Base-by-base conservation (phyloP, 2,113 vertebrate genomes). In the Podarcis muralis region DNA sequence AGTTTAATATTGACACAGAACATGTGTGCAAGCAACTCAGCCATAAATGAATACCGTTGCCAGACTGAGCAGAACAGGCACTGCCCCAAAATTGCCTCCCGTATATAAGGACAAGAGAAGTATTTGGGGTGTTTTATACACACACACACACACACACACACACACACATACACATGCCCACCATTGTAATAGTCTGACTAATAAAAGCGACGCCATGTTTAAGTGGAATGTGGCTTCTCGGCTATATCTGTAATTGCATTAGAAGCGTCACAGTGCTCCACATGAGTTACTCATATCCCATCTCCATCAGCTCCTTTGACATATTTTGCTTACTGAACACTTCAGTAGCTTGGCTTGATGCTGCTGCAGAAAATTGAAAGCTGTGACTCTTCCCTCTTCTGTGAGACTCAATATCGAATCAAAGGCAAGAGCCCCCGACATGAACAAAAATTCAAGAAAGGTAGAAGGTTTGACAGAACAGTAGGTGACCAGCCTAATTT, bases 351-450 rank as follows among this genome's bases (percentile, higher is more conserved):
- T 30, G 84, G 83, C 89, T 48, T 90, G 84, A 32, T 91, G 84
- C 82, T 90, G 27, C 68, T 84, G 43, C 62, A 91, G 91, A 91
- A 86, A 83, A 77, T 4, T 25, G 62, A 69, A 89, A 85, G 48
- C 82, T 59, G 32, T 72, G 79, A 68, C 40, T 83, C 81, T 68
- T 20, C 18, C 90, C 0, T 92, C 57, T 91, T 90, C 68, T 78
- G 71, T 57, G n/a, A 78, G 80, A 93, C 87, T 35, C 9, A 90
- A 81, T 35, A 87, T 16, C 43, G 12, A 89, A 59, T 3, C 88
- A 92, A 94, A 90, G 91, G 84, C 89, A 72, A 89, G 90, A 85
- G 83, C 89, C 84, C 88, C 88, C 88, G 57, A 94, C 87, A 93
- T 83, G 85, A 90, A 94, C 94, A 92, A 92, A 94, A 75, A 48